These are phyloP conservation scores for Microctonus hyperodae DNA, from an alignment of 2,888 invertebrate species.

Conservation along the genomic window DNA sequence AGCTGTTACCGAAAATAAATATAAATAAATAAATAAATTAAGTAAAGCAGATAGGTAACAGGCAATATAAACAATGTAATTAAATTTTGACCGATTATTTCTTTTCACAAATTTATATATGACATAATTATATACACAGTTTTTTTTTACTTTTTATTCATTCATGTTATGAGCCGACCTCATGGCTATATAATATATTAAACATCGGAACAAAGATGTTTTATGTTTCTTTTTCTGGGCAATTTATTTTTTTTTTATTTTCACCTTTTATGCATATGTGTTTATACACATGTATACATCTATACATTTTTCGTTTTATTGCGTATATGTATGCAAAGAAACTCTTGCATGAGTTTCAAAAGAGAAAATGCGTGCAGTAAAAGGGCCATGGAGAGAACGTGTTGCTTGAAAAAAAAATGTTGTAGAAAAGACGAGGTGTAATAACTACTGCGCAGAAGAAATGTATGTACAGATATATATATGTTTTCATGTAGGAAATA, in stretches of 20 bases:
- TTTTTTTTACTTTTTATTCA: too few relatives aligned
- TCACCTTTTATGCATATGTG: neutral
- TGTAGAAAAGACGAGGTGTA: neutral
- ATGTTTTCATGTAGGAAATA: neutral
- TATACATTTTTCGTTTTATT: neutral
- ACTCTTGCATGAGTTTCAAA: neutral
- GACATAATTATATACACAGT: neutral
- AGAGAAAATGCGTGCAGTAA: neutral
- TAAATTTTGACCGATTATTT: neutral
- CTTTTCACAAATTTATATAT: neutral
- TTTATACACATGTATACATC: too few relatives aligned
- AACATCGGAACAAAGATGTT: neutral
- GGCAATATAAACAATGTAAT: neutral
- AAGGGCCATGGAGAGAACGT: neutral
- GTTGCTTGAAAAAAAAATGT: neutral
- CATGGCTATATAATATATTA: neutral
- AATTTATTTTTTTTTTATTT: constrained; percentile 6
- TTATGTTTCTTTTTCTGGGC: neutral
- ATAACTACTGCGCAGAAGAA: neutral
- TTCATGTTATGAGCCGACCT: neutral
- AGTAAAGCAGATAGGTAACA: neutral
- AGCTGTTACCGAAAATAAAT: neutral
- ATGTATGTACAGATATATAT: neutral
- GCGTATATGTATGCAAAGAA: neutral
- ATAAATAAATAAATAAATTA: neutral